A percentile compares a stretch with the other conserved stretches of the same genome.
phyloP scores from a whole-genome alignment of 2,888 invertebrate genomes.

The Choreutis nemorana region DNA sequence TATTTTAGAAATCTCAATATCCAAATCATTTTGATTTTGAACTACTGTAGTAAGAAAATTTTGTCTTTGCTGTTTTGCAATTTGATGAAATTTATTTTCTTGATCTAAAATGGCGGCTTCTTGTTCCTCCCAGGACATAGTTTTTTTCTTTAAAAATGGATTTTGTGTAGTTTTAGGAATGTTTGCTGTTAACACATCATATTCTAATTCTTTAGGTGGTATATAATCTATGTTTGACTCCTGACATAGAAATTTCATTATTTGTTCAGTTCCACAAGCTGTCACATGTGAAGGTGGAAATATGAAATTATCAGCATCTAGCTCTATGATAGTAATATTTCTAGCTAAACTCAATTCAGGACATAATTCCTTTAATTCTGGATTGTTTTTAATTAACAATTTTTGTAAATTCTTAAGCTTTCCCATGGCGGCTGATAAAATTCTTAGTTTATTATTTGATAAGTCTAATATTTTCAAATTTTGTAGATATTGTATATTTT shows the following conservation, averaged over 20 bases:
- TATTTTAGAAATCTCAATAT: slow-evolving; percentile 72
- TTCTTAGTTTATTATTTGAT: slow-evolving; percentile 73
- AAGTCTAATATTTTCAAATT: slow-evolving; percentile 74
- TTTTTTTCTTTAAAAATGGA: slow-evolving; percentile 33
- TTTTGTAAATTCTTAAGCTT: slow-evolving; percentile 67
- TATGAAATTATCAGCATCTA: slow-evolving; percentile 68
- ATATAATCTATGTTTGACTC: slow-evolving; percentile 56
- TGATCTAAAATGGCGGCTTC: slow-evolving; percentile 70
- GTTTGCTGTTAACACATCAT: slow-evolving; percentile 27
- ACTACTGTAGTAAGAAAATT: slow-evolving; percentile 63
- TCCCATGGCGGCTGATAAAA: slow-evolving; percentile 70
- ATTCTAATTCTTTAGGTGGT: slow-evolving; percentile 34
- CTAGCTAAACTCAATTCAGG: slow-evolving; percentile 71
- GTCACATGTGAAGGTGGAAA: slow-evolving; percentile 73
- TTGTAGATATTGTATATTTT: slow-evolving; percentile 69
- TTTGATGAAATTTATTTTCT: slow-evolving; percentile 71
- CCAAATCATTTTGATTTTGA: slow-evolving; percentile 71
- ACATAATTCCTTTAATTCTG: slow-evolving; percentile 67
- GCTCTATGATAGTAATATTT: slow-evolving; percentile 66
- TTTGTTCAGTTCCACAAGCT: slow-evolving; percentile 66
- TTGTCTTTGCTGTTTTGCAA: slow-evolving; percentile 69
- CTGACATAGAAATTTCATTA: slow-evolving; percentile 70
- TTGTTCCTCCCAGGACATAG: slow-evolving; percentile 65
- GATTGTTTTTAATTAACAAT: slow-evolving; percentile 70
- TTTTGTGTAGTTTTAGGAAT: slow-evolving; percentile 33